Percentiles rank a stretch among this genome's conserved stretches.
Evolutionary conservation across 2,113 vertebrate species (phyloP).

Genomic region (Passer montanus): DNA sequence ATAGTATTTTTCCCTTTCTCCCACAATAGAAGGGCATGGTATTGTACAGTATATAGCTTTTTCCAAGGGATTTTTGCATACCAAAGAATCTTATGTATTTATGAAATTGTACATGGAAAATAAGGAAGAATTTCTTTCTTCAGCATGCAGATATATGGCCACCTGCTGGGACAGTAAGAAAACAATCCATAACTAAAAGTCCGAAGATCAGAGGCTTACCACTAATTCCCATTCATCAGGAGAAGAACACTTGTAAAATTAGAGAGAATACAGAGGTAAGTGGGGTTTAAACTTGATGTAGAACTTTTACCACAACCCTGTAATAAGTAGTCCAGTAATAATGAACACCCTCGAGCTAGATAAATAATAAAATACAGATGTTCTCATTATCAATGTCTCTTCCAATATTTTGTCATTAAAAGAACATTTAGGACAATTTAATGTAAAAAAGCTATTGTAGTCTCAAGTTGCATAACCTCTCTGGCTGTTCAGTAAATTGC

Average conservation of each 20-base stretch:
- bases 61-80: not conserved
- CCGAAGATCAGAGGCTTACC: conserved; percentile 76
- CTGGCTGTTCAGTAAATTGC: not conserved
- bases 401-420: not conserved
- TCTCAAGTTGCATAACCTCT: not conserved
- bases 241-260: conserved; percentile 47
- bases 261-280: conserved; percentile 68
- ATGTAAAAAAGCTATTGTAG: not conserved
- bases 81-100: not conserved
- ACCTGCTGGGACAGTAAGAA: conserved; percentile 73
- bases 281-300: not conserved
- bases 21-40: not conserved
- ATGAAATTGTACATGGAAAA: not conserved
- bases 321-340: not conserved
- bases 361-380: not conserved
- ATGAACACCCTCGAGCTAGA: not conserved
- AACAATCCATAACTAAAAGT: conserved; percentile 78
- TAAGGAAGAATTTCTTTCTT: conserved; percentile 50
- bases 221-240: conserved; percentile 77
- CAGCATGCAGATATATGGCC: conserved; percentile 76
- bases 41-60: not conserved
- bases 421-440: not conserved
- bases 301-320: not conserved
- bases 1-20: not conserved
- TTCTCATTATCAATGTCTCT: not conserved